Base-by-base conservation (phyloP, 2,797 vertebrate species). In the Myioborus melanocephalus region DNA sequence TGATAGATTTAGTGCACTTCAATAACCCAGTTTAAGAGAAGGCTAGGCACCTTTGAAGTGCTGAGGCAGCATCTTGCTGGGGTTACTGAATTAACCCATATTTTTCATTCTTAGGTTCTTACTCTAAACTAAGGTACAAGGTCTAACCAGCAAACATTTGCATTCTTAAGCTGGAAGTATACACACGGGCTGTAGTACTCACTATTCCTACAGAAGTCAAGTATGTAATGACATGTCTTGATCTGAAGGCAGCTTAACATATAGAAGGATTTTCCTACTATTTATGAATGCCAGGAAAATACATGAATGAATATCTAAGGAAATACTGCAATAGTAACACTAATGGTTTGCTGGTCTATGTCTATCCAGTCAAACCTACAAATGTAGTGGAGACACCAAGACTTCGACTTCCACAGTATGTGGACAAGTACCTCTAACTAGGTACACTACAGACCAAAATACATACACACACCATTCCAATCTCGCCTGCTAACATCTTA, bases 141-240 rank as follows among this genome's bases (percentile, higher is more conserved):
- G 28, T 72, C 77, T 60, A 94, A 61, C 34, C 41, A 90, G 59
- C 2, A 92, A 84, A 84, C 16, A 71, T 0, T 32, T 44, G 8
- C 34, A 35, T 26, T 35, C 43, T 73, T 65, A 44, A 80, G 28
- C 30, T 43, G 39, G 12, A 68, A 81, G 7, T 26, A n/a, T 5
- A 47, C 41, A 20, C 0, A 3, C 5, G 6, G 6, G 2, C 21
- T 72, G 9, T 17, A 27, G 24, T 19, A 56, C 3, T 19, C 18
- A 65, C 27, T 93, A 73, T 21, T 75, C 53, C 43, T 14, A 24
- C 0, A 2, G 22, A 87, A 60, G 12, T 30, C 59, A 82, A 84
- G 21, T 19, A 64, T 41, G 35, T 10, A 66, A n/a, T 19, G 70
- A 6, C 10, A 57, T 15, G 17, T 19, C 39, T 43, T 39, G 3